Percentiles rank a stretch among this genome's conserved stretches.
These are phyloP conservation scores for Cromileptes altivelis DNA, from an alignment of 2,113 vertebrate species.

Conservation along the genomic window DNA sequence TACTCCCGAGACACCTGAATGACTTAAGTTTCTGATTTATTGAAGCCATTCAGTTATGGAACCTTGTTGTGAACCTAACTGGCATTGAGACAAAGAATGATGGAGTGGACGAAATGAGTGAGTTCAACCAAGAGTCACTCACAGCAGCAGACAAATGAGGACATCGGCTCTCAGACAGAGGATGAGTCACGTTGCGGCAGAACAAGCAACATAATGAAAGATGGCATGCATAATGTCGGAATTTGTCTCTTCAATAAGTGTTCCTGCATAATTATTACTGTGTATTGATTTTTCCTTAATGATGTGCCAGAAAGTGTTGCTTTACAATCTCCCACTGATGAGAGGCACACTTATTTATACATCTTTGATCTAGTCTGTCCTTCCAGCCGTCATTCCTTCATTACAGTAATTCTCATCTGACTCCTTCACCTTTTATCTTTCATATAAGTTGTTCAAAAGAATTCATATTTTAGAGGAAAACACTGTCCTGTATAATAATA, in stretches of 20 bases:
- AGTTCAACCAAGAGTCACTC: conserved; percentile 70
- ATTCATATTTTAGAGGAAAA: neutral
- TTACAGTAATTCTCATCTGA: neutral
- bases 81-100: conserved; percentile 58
- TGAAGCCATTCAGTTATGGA: conserved; percentile 42
- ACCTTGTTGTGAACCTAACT: conserved; percentile 58
- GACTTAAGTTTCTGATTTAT: conserved; percentile 59
- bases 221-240: conserved; percentile 47
- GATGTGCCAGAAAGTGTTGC: conserved; percentile 41
- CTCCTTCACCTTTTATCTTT: neutral
- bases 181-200: conserved; percentile 53
- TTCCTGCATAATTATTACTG: conserved; percentile 40
- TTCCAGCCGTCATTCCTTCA: neutral
- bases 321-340: conserved; percentile 24
- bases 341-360: conserved; percentile 5
- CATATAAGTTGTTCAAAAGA: neutral
- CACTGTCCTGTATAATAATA: neutral
- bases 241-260: conserved; percentile 38
- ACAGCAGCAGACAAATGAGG: conserved; percentile 54
- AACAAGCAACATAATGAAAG: conserved; percentile 69
- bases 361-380: conserved; percentile 9
- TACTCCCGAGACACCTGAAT: conserved; percentile 25
- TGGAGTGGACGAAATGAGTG: conserved; percentile 46
- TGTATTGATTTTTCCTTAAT: conserved; percentile 61
- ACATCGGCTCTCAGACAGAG: conserved; percentile 34